Percentiles rank a stretch among this genome's conserved stretches.
Evolutionary conservation across 2,113 vertebrate species (phyloP).

Genomic region (Gavialis gangeticus): DNA sequence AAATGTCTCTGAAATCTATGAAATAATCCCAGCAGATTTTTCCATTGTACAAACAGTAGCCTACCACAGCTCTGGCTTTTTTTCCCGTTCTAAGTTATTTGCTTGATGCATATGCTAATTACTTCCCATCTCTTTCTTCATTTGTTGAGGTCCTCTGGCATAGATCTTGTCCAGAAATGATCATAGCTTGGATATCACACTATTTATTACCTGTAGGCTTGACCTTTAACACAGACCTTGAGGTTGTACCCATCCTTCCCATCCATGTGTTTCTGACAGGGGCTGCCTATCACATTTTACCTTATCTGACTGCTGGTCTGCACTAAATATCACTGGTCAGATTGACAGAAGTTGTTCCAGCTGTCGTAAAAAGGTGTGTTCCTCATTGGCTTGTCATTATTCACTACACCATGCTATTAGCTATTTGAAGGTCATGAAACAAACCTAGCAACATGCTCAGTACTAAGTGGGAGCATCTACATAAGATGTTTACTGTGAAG

Average conservation of each 20-base stretch:
- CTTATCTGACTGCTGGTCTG: background rate
- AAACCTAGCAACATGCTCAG: background rate
- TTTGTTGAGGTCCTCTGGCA: background rate
- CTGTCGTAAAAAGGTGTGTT: background rate
- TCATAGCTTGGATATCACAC: background rate
- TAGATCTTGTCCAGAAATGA: background rate
- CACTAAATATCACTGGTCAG: background rate
- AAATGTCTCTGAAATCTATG: background rate
- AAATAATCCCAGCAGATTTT: background rate
- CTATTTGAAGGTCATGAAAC: constrained; percentile 2
- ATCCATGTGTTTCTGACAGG: background rate
- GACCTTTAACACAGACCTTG: background rate
- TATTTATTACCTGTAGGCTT: background rate
- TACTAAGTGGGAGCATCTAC: background rate
- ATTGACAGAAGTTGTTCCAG: background rate
- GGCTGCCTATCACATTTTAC: background rate
- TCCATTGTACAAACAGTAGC: background rate
- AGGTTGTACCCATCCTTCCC: too few species aligned
- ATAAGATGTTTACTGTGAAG: too few species aligned
- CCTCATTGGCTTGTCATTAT: background rate
- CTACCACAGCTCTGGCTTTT: background rate
- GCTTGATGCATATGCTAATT: background rate
- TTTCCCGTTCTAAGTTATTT: background rate
- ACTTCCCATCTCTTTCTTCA: background rate
- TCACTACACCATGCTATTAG: background rate